A percentile compares a stretch with the other conserved stretches of the same genome.
phyloP scores from a whole-genome alignment of 2,797 vertebrate species.

The Sibirionetta formosa region DNA sequence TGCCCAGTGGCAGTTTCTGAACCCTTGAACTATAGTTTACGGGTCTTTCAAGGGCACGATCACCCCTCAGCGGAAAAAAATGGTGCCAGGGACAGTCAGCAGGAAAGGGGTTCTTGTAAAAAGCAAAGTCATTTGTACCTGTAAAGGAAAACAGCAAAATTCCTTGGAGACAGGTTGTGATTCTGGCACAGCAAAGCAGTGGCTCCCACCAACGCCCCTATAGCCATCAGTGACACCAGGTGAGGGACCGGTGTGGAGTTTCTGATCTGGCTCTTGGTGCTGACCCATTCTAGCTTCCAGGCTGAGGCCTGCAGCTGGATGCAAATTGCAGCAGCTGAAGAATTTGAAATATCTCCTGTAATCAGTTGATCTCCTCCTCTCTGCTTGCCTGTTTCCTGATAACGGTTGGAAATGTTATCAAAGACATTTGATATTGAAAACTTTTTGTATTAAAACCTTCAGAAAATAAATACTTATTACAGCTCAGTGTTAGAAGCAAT shows the following conservation, averaged over 20 bases:
- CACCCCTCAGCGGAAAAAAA: not conserved
- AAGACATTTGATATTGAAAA: conserved; percentile 8
- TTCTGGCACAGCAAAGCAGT: not conserved
- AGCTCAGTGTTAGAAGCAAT: not conserved
- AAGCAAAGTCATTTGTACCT: not conserved
- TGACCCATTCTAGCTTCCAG: not conserved
- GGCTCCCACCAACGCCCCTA: rapidly evolving
- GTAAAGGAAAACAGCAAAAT: not conserved
- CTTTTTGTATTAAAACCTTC: not conserved
- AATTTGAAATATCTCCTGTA: not conserved
- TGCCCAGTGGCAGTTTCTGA: not conserved
- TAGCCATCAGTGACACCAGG: not conserved
- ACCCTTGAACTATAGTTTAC: not conserved
- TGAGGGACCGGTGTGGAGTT: not conserved
- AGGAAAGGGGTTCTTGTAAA: not conserved
- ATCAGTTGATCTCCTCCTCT: not conserved
- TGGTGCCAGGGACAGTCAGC: not conserved
- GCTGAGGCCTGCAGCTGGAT: not conserved
- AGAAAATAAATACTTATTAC: not conserved
- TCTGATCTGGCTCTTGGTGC: rapidly evolving
- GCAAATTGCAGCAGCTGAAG: not conserved
- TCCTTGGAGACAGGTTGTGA: not conserved
- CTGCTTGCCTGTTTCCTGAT: not conserved
- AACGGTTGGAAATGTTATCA: not conserved
- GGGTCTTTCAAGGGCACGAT: not conserved